phyloP scores from a whole-genome alignment of 2,888 invertebrate species.

The Erannis defoliaria region DNA sequence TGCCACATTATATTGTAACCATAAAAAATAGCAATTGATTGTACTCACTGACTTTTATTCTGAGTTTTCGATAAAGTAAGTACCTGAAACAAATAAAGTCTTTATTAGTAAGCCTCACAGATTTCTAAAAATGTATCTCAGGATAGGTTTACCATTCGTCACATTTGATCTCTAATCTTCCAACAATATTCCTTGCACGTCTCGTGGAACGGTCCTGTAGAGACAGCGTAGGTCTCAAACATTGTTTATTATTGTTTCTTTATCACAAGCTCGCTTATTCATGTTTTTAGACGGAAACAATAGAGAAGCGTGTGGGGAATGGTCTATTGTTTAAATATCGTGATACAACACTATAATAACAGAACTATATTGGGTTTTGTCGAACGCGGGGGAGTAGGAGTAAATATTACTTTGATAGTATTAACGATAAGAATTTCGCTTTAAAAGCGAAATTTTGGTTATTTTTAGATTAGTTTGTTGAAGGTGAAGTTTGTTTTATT shows the following conservation, averaged over 20 bases:
- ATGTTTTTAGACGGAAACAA: slow-evolving; percentile 53
- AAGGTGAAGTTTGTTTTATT: not conserved
- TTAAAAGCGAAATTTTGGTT: not conserved
- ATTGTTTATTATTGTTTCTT: slow-evolving; percentile 38
- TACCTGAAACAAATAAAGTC: slow-evolving; percentile 9
- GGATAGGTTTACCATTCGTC: not conserved
- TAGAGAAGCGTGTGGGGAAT: slow-evolving; percentile 53
- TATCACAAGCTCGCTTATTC: slow-evolving; percentile 49
- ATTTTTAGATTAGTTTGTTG: not conserved
- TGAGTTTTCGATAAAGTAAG: too few species aligned
- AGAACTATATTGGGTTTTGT: slow-evolving; percentile 39
- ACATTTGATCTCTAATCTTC: not conserved
- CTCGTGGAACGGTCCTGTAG: slow-evolving; percentile 6
- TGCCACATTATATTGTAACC: too few species aligned
- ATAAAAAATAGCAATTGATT: too few species aligned
- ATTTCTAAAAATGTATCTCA: not conserved
- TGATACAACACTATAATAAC: slow-evolving; percentile 47
- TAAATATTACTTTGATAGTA: slow-evolving; percentile 24
- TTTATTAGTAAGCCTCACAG: not conserved
- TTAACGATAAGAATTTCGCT: not conserved
- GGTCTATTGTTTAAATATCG: slow-evolving; percentile 53
- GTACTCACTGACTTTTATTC: too few species aligned
- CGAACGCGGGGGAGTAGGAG: slow-evolving; percentile 34
- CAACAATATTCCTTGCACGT: slow-evolving; percentile 9
- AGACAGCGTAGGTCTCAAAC: slow-evolving; percentile 19